Base-by-base conservation (phyloP, 2,888 invertebrate genomes). In the Stenchaetothrips biformis region DNA sequence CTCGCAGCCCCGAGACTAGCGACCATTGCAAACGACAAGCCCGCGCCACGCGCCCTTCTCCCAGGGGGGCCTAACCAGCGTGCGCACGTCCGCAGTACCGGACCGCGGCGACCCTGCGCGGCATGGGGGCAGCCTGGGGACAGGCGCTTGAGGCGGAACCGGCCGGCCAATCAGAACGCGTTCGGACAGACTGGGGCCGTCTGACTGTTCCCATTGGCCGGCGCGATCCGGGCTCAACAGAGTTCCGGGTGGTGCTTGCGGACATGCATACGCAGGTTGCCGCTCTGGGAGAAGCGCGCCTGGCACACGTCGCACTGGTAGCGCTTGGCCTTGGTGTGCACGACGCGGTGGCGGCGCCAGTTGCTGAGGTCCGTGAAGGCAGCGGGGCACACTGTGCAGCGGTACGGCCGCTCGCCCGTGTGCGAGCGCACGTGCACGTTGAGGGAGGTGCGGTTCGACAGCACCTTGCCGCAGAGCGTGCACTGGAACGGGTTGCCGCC, bases 261-360 rank as follows among this genome's bases (percentile, higher is more conserved):
- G 67, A 74, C 67, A 25, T 74, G 67, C 67, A 74, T 74, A 25
- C 67, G 67, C 67, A 74, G 67, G 67, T 74, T 74, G 67, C 67
- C 67, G 67, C 67, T 74, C 67, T 74, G 67, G 67, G 67, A 74
- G 67, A 74, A 74, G 67, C 67, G 67, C 25, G 67, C 21, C 67
- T 21, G 67, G 67, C 67, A 74, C 21, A 25, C 67, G 11, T 74
- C 21, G 67, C 67, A 74, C 67, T 74, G 67, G 67, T 74, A 74
- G 25, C 67, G 67, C 67, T 74, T 74, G 67, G 67, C 67, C 25
- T 74, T 74, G 67, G 67, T 74, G 67, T 74, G 67, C 21, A 74
- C 67, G 25, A 74, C 67, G 67, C 67, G 67, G 67, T 74, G 67
- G 21, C 67, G 67, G 9, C 67, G 67, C 67, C 67, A 74, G 67